Evolutionary conservation across 1,140 invertebrate genomes (phyloP).

Genomic region (Drosophila lacteicornis): DNA sequence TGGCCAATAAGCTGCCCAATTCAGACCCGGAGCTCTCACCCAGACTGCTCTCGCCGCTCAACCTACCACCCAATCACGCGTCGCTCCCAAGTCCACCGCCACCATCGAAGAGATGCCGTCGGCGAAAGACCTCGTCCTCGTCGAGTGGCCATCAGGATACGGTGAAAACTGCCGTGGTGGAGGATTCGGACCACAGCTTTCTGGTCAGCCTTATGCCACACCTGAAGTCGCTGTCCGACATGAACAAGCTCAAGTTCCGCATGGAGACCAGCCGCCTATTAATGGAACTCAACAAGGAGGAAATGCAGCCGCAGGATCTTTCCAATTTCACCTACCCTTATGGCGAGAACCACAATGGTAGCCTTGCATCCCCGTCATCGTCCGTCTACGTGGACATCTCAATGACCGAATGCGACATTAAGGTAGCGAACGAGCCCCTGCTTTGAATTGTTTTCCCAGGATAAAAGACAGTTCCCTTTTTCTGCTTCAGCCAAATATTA

Average conservation of each 20-base stretch:
- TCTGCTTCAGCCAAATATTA: slow-evolving; percentile 37
- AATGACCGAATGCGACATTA: slow-evolving; percentile 67
- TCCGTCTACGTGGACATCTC: slow-evolving; percentile 45
- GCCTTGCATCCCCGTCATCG: not conserved
- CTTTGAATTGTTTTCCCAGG: slow-evolving; percentile 13
- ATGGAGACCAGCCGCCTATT: slow-evolving; percentile 59
- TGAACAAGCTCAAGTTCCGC: slow-evolving; percentile 65
- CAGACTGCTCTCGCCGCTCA: slow-evolving; percentile 34
- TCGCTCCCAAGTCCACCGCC: slow-evolving; percentile 16
- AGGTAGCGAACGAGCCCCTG: slow-evolving; percentile 68
- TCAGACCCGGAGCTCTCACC: slow-evolving; percentile 55
- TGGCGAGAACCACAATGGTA: not conserved
- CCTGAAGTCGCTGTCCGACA: slow-evolving; percentile 58
- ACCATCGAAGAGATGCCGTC: slow-evolving; percentile 42
- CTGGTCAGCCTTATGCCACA: slow-evolving; percentile 67
- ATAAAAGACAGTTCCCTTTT: too few relatives aligned
- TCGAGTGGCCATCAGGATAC: slow-evolving; percentile 16
- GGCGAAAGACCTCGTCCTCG: slow-evolving; percentile 33
- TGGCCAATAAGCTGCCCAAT: slow-evolving; percentile 15
- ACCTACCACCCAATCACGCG: slow-evolving; percentile 11
- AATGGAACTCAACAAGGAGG: slow-evolving; percentile 60
- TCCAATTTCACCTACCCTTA: slow-evolving; percentile 13
- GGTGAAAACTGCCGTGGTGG: not conserved
- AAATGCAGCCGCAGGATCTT: slow-evolving; percentile 7
- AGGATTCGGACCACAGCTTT: slow-evolving; percentile 68